Percentiles rank a stretch among this genome's conserved stretches.
Evolutionary conservation across 2,797 vertebrate genomes (phyloP).

Genomic region (Leucoraja ocellata): DNA sequence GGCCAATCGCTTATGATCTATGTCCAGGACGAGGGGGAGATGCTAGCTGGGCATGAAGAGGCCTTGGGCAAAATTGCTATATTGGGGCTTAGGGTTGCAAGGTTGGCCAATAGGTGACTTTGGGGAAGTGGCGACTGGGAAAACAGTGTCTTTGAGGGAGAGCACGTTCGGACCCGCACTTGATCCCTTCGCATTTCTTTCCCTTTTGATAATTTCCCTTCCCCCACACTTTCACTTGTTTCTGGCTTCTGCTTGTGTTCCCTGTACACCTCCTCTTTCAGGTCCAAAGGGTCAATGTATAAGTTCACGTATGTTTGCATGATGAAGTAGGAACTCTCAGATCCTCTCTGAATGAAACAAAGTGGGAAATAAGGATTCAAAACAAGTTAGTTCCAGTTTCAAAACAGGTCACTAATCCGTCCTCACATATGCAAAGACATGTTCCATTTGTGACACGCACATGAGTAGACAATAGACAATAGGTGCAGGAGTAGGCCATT

Average conservation of each 20-base stretch:
- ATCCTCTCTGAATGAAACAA: conserved; percentile 18
- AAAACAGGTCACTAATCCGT: not conserved
- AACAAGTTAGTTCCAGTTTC: conserved; percentile 27
- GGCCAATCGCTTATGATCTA: no score
- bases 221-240: not conserved
- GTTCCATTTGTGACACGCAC: not conserved
- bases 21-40: no score
- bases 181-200: not conserved
- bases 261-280: not conserved
- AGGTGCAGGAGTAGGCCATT: no score
- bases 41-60: not conserved
- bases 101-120: not conserved
- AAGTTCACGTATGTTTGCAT: no score
- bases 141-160: not conserved
- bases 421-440: no score
- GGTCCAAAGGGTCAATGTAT: not conserved
- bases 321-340: conserved; percentile 13
- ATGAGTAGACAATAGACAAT: no score
- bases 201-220: not conserved
- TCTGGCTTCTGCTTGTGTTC: not conserved
- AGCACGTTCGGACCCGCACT: not conserved
- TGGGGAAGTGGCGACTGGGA: not conserved
- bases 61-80: not conserved
- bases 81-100: not conserved
- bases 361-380: not conserved